phyloP scores from a whole-genome alignment of 2,888 invertebrate genomes.

The Acanthosepion pharaonis region DNA sequence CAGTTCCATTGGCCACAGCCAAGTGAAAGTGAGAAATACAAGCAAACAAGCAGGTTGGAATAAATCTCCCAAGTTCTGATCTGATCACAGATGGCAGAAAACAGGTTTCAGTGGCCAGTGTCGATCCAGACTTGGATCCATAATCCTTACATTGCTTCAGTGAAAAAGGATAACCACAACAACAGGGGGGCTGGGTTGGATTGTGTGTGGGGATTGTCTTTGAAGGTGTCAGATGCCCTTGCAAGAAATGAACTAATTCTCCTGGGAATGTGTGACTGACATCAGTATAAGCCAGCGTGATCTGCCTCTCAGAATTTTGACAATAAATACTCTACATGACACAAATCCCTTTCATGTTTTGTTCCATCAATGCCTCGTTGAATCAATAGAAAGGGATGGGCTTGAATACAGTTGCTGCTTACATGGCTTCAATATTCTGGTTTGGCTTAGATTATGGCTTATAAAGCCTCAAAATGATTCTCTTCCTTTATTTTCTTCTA shows the following conservation, averaged over 20 bases:
- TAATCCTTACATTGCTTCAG: background rate
- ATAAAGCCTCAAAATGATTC: background rate
- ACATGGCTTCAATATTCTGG: background rate
- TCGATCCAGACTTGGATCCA: background rate
- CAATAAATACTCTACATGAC: background rate
- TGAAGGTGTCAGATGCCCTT: background rate
- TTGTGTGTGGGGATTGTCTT: background rate
- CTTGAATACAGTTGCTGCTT: no score
- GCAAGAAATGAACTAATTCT: background rate
- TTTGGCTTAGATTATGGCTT: background rate
- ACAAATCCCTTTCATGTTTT: slow-evolving; percentile 33
- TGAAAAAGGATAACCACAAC: no score
- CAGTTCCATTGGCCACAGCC: background rate
- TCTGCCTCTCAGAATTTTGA: background rate
- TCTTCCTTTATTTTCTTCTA: background rate
- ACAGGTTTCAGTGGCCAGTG: background rate
- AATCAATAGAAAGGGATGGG: background rate
- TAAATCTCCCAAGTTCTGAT: background rate
- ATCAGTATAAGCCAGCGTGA: background rate
- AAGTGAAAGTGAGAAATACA: background rate
- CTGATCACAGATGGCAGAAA: background rate
- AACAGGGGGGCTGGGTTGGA: background rate
- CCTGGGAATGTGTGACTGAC: background rate
- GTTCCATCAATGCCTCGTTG: background rate
- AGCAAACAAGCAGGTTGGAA: background rate